A percentile compares a stretch with the other conserved stretches of the same genome.
phyloP scores from a whole-genome alignment of 2,113 vertebrate genomes.

The Tragelaphus imberbis region DNA sequence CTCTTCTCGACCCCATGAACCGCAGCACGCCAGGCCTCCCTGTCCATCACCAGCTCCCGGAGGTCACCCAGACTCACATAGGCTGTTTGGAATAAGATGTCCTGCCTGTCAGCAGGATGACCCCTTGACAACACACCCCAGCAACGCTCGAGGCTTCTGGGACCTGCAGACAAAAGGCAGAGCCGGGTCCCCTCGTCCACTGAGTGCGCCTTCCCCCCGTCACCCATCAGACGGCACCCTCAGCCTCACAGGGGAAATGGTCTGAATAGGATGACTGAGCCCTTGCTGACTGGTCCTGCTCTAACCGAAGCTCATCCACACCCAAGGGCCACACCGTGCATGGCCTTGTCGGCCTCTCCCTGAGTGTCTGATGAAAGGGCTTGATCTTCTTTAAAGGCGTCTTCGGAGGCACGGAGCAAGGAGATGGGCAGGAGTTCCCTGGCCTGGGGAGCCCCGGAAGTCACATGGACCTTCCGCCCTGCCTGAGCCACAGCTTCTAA shows the following conservation, averaged over 20 bases:
- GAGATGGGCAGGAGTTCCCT: background rate
- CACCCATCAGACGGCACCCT: accelerated
- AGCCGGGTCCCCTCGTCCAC: accelerated
- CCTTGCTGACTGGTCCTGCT: background rate
- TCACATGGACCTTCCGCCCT: background rate
- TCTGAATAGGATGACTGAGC: background rate
- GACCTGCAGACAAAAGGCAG: accelerated
- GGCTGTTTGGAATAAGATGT: accelerated
- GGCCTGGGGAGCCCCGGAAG: background rate
- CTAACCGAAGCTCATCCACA: background rate
- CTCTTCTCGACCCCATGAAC: too few species aligned
- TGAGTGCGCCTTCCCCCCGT: background rate
- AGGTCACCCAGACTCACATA: too few species aligned
- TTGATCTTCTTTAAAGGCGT: background rate
- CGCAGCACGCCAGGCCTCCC: too few species aligned
- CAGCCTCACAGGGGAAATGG: background rate
- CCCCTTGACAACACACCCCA: background rate
- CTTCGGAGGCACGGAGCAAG: too few species aligned
- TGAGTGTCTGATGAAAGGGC: background rate
- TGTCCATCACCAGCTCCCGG: too few species aligned
- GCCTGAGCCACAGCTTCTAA: background rate
- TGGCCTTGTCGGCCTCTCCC: background rate
- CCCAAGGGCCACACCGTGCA: background rate
- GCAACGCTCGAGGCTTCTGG: accelerated
- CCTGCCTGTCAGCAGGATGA: background rate